These are phyloP conservation scores for Saguinus imperator DNA, from an alignment of 2,113 vertebrate species.

Conservation along the genomic window DNA sequence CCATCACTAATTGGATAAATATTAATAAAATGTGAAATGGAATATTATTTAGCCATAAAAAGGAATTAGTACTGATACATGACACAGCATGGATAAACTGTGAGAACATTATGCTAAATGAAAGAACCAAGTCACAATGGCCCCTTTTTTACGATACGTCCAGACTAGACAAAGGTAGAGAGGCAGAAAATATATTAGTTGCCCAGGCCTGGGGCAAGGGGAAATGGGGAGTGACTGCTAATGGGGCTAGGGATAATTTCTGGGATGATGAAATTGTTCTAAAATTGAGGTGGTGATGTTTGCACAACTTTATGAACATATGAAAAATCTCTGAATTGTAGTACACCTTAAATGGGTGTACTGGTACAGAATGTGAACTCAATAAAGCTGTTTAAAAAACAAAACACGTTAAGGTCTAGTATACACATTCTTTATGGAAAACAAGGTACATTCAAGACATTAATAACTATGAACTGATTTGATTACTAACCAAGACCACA, in stretches of 20 bases:
- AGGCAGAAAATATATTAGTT: background rate
- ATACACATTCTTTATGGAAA: background rate
- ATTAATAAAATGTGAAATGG: background rate
- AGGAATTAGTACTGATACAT: background rate
- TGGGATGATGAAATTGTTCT: background rate
- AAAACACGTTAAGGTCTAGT: background rate
- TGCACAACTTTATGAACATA: background rate
- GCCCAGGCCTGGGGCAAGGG: background rate
- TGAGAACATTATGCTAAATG: background rate
- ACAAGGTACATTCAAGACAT: background rate
- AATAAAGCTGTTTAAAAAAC: background rate
- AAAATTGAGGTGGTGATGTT: background rate
- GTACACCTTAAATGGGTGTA: background rate
- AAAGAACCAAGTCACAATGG: constrained; percentile 34
- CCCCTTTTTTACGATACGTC: background rate
- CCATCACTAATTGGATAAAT: background rate
- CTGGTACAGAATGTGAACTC: background rate
- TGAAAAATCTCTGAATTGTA: background rate
- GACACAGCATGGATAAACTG: background rate
- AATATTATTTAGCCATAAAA: constrained; percentile 21
- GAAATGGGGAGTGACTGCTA: background rate
- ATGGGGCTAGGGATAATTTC: background rate
- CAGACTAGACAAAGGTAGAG: background rate
- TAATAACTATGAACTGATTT: background rate
- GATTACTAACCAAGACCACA: background rate